phyloP scores from a whole-genome alignment of 2,797 vertebrate genomes.

The Thunnus albacares region DNA sequence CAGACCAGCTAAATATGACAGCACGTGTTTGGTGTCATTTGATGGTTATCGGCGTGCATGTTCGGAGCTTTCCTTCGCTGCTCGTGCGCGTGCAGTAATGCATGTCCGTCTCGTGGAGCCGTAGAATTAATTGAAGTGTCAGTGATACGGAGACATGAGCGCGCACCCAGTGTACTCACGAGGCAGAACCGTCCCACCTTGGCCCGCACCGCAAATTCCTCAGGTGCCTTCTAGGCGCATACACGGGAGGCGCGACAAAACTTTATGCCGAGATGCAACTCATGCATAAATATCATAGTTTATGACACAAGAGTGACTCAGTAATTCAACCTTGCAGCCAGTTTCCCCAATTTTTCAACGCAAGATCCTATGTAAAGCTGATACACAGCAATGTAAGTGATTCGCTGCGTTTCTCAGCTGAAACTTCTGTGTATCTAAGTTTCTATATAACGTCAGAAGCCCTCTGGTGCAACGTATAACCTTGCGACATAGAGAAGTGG shows the following conservation, averaged over 20 bases:
- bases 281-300: neutral
- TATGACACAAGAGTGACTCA: neutral
- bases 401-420: neutral
- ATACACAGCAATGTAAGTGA: neutral
- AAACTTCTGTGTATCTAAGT: neutral
- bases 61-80: constrained; percentile 51
- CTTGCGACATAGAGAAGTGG: constrained; percentile 6
- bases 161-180: constrained; percentile 64
- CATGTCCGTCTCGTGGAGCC: constrained; percentile 48
- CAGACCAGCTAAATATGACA: constrained; percentile 74
- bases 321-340: neutral
- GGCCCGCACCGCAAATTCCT: constrained; percentile 65
- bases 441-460: neutral
- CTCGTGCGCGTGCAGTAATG: constrained; percentile 39
- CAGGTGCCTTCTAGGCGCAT: constrained; percentile 67
- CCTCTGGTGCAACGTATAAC: neutral
- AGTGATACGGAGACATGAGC: constrained; percentile 39
- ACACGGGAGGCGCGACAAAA: constrained; percentile 21
- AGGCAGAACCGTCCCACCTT: constrained; percentile 71
- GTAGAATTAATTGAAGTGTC: constrained; percentile 55
- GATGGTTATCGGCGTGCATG: constrained; percentile 72
- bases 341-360: neutral
- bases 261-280: constrained; percentile 6
- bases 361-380: neutral
- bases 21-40: constrained; percentile 81